Conservation (phyloP, 2,113 vertebrate species). For the Nettapus auritus region DNA sequence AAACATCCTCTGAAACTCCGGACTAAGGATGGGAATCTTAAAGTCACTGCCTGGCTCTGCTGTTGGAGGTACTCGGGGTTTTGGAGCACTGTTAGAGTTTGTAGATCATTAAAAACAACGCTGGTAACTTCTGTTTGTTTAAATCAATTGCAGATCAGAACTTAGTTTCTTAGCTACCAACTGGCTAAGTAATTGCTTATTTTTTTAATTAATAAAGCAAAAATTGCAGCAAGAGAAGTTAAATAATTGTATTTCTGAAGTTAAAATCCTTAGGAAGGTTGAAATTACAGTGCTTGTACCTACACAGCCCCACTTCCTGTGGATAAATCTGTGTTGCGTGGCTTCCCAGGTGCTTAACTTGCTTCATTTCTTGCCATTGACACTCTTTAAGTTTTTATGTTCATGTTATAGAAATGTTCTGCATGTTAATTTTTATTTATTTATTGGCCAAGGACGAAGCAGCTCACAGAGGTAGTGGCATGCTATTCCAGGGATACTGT, state of each 20-base stretch:
- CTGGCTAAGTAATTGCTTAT: background rate
- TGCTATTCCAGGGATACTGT: fast-evolving
- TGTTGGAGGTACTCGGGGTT: background rate
- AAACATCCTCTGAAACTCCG: background rate
- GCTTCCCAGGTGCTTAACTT: background rate
- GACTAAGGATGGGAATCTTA: background rate
- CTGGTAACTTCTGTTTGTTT: background rate
- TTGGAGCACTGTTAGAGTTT: background rate
- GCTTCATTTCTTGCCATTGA: background rate
- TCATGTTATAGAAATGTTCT: background rate
- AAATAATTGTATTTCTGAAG: background rate
- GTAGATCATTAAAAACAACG: background rate
- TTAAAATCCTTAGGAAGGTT: background rate
- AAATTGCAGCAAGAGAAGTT: background rate
- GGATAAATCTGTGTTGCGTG: fast-evolving
- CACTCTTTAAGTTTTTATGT: background rate
- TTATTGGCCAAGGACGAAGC: background rate
- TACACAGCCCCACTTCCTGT: fast-evolving
- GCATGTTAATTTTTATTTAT: background rate
- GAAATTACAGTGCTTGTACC: background rate
- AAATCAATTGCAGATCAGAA: background rate
- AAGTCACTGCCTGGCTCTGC: background rate
- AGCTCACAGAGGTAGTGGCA: background rate
- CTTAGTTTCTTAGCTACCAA: background rate
- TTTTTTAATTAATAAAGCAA: background rate